A percentile compares a stretch with the other conserved stretches of the same genome.
These are phyloP conservation scores for Emmelina monodactyla DNA, from an alignment of 2,888 invertebrate species.

Conservation along the genomic window DNA sequence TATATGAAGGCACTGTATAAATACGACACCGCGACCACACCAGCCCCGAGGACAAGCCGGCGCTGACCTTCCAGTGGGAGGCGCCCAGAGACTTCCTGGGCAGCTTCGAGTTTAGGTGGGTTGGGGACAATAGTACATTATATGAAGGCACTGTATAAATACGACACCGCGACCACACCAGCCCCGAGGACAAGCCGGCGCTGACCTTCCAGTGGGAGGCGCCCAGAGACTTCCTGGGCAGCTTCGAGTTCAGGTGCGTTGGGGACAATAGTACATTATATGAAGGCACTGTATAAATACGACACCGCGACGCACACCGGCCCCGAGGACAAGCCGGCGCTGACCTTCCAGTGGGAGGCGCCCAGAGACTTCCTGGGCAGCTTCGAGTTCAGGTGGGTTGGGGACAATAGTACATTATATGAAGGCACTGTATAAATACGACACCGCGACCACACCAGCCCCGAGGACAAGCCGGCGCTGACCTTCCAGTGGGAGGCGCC, in stretches of 20 bases:
- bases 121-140: too few relatives aligned
- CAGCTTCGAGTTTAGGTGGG: constrained; percentile 82
- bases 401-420: too few relatives aligned
- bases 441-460: constrained; percentile 74
- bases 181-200: constrained; percentile 66
- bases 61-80: constrained; percentile 77
- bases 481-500: constrained; percentile 83
- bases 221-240: constrained; percentile 76
- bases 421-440: too few relatives aligned
- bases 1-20: too few relatives aligned
- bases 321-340: constrained; percentile 65
- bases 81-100: constrained; percentile 79
- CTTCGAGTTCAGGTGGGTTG: constrained; percentile 84
- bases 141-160: too few relatives aligned
- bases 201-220: constrained; percentile 80
- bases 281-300: too few relatives aligned
- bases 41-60: constrained; percentile 66
- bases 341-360: constrained; percentile 80
- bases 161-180: too few relatives aligned
- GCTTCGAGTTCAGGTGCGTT: constrained; percentile 84
- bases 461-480: constrained; percentile 68
- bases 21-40: too few relatives aligned
- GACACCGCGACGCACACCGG: constrained; percentile 80
- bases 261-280: too few relatives aligned
- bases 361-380: constrained; percentile 78